Conservation (phyloP, 2,888 invertebrate genomes). For the Leptinotarsa peninsularis region DNA sequence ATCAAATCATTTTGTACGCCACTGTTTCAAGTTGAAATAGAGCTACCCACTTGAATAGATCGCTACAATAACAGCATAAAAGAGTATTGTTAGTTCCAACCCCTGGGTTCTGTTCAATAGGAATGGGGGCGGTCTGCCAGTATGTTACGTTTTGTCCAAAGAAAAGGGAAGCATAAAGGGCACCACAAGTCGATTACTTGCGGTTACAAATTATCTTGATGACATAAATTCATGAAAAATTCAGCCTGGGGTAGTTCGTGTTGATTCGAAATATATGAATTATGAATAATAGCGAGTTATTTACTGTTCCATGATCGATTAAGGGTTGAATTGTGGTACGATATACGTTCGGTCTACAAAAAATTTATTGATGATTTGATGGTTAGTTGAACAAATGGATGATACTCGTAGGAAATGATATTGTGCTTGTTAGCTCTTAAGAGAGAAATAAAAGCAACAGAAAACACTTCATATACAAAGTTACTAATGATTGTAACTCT, state of each 20-base stretch:
- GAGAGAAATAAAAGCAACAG: too few species aligned
- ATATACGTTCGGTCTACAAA: not conserved
- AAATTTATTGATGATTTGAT: not conserved
- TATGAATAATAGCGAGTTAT: not conserved
- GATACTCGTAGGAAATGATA: too few species aligned
- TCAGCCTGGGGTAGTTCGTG: slow-evolving; percentile 29
- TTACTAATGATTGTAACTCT: too few species aligned
- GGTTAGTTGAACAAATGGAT: not conserved
- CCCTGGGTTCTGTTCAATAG: slow-evolving; percentile 38
- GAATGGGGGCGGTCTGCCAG: slow-evolving; percentile 49
- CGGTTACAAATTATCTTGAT: slow-evolving; percentile 43
- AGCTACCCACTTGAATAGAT: slow-evolving; percentile 51
- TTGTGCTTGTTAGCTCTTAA: too few species aligned
- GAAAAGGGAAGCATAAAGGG: slow-evolving; percentile 39
- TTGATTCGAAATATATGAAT: not conserved
- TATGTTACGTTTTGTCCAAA: slow-evolving; percentile 50
- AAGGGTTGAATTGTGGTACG: not conserved
- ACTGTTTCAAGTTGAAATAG: slow-evolving; percentile 47
- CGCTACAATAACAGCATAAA: slow-evolving; percentile 40
- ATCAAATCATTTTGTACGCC: slow-evolving; percentile 22
- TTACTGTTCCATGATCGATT: not conserved
- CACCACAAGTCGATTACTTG: slow-evolving; percentile 43
- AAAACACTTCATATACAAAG: too few species aligned
- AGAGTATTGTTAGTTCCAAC: slow-evolving; percentile 40
- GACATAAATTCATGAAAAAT: slow-evolving; percentile 41